Base-by-base conservation (phyloP, 2,888 invertebrate genomes). In the Microctonus hyperodae region DNA sequence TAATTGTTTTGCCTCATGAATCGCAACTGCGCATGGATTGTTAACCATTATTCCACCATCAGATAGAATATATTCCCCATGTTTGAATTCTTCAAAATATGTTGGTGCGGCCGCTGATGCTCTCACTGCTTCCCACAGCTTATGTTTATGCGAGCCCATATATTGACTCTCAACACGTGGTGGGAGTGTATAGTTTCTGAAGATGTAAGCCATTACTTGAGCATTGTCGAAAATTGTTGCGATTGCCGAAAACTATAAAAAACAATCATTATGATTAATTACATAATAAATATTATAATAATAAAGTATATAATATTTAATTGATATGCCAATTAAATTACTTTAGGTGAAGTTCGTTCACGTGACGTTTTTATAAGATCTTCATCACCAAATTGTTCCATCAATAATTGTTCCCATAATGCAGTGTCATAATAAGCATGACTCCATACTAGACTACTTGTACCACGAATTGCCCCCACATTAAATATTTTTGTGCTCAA, bases 31-130 rank as follows among this genome's bases (percentile, higher is more conserved):
- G 11, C 94, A 90, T 0, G 96, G 96, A 85, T 96, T 97, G 85
- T 96, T 96, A 11, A 91, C 90, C 82, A 95, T 85, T 75, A 95
- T 89, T 31, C 96, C 86, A 87, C 89, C 89, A 86, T 89, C 87
- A 85, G 89, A 75, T 86, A 84, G 79, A 85, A 93, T 83, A 74
- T 88, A 87, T 10, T 90, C 90, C 65, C 90, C 90, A 22, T 91
- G 85, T 72, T 88, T 87, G 79, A 90, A 92, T 84, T 95, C 96
- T 79, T 92, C 90, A 85, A 95, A 97, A 86, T 95, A 96, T 0
- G 94, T 93, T 2, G 96, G 97, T 5, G 96, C 96, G 53, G 96
- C 96, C 51, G 95, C 93, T 0, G 95, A 95, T 0, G 96, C 96
- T 73, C 95, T 86, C 28, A 94, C 91, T 13, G 93, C 92, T 85